Evolutionary conservation across 1,140 invertebrate genomes (phyloP), one percentile per base, ranked within the genome.

Genomic region (Listronotus oregonensis): DNA sequence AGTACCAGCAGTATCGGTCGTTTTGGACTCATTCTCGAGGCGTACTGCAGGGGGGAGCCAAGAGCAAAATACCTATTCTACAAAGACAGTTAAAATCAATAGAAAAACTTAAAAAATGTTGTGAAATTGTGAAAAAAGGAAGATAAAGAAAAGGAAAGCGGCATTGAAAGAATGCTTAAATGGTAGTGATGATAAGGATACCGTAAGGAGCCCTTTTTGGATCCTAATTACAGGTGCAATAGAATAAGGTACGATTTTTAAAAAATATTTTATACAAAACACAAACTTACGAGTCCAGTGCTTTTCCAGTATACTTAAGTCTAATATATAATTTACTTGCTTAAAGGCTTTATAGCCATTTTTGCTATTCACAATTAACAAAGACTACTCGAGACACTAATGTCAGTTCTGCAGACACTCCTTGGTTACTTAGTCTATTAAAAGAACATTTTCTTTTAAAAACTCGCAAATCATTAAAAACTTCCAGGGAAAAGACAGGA

Each of bases 1-100:
- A 80, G 90, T 92, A 21, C 86, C 90, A 0, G 86, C 90, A 8
- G 90, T 94, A 42, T 90, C 90, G 34, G 86, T 94, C 85, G 93
- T 21, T 97, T 97, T 81, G 93, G 94, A 5, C 81, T 98, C 39
- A 89, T 99, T 67, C 80, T 99, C 44, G 97, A 99, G 82, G 95
- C 95, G 0, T 99, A 96, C 80, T 96, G 95, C 76, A 88, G 96
- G 71, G 96, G n/a, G 96, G 40, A 91, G 94, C 74, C 90, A 91
- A 69, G 89, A 92, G 68, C 92, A 96, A 78, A n/a, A 88, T 99
- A 74, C 85, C 86, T 72, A 84, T 85, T 0, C 82, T 99, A 63
- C 86, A 87, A 49, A 89, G 88, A 67, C 95, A 99, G 82, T 88
- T 96, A 49, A 89, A 92, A 63, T 93, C 92, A 57, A 82, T 99